phyloP scores from a whole-genome alignment of 2,888 invertebrate genomes.

The Drosophila subsilvestris region DNA sequence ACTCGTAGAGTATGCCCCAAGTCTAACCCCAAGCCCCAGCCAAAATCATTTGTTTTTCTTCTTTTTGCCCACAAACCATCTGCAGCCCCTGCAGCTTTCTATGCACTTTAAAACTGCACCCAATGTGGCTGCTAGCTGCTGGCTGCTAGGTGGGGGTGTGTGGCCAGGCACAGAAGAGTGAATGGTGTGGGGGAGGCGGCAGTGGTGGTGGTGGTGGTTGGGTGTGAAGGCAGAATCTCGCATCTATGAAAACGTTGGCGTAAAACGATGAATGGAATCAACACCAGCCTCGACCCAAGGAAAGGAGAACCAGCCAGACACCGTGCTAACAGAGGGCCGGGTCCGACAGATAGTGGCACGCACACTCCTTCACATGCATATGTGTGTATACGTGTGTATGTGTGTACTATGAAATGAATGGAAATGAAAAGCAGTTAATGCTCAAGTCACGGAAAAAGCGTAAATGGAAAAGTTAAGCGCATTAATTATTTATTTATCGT shows the following conservation, averaged over 20 bases:
- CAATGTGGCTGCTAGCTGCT: slow-evolving; percentile 10
- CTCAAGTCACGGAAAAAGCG: slow-evolving; percentile 77
- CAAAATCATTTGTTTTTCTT: slow-evolving; percentile 30
- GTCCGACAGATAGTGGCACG: slow-evolving; percentile 16
- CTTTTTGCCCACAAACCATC: slow-evolving; percentile 22
- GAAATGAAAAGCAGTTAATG: slow-evolving; percentile 78
- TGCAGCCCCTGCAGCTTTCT: slow-evolving; percentile 47
- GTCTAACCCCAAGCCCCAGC: slow-evolving; percentile 26
- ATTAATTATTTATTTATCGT: slow-evolving; percentile 82
- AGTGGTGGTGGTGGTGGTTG: background rate
- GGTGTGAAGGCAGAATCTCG: slow-evolving; percentile 28
- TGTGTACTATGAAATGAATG: slow-evolving; percentile 66
- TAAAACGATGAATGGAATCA: slow-evolving; percentile 50
- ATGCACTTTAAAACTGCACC: slow-evolving; percentile 50
- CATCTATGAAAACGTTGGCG: slow-evolving; percentile 40
- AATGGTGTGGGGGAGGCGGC: background rate
- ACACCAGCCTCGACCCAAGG: slow-evolving; percentile 44
- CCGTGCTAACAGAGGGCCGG: slow-evolving; percentile 11
- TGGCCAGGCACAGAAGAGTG: background rate
- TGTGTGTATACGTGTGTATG: slow-evolving; percentile 14
- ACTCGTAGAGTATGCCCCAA: slow-evolving; percentile 26
- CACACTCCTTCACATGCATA: background rate
- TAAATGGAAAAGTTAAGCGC: slow-evolving; percentile 79
- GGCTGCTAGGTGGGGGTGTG: slow-evolving; percentile 10
- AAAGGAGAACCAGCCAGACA: slow-evolving; percentile 13